phyloP scores from a whole-genome alignment of 1,140 invertebrate genomes.

The Dendroctonus valens region DNA sequence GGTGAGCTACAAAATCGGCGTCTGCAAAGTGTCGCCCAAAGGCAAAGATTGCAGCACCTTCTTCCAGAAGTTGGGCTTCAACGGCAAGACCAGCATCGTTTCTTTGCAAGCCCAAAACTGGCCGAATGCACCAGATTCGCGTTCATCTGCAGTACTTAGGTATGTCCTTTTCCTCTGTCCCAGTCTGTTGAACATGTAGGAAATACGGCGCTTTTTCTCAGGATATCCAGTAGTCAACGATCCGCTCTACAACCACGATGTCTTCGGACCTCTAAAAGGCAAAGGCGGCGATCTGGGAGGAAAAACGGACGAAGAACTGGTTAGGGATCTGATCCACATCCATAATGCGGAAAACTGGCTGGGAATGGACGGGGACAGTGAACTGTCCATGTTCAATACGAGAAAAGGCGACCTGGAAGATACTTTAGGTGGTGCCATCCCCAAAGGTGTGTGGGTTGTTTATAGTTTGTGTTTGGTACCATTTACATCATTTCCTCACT shows the following conservation, averaged over 20 bases:
- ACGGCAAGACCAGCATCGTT: constrained; percentile 89
- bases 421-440: constrained; percentile 43
- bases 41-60: constrained; percentile 89
- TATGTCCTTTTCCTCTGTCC: constrained; percentile 42
- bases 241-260: constrained; percentile 89
- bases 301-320: constrained; percentile 87
- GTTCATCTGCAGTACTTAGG: constrained; percentile 98
- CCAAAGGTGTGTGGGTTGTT: constrained; percentile 43
- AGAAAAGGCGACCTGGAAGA: constrained; percentile 66
- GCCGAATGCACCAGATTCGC: constrained; percentile 97
- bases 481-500: neutral
- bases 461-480: neutral
- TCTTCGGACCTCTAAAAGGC: constrained; percentile 89
- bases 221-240: constrained; percentile 97
- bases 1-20: constrained; percentile 92
- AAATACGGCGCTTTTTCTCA: constrained; percentile 46
- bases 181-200: too few species aligned
- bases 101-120: constrained; percentile 88
- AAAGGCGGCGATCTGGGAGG: constrained; percentile 89
- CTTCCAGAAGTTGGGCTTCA: constrained; percentile 85
- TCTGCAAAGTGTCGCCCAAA: constrained; percentile 86
- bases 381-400: constrained; percentile 73
- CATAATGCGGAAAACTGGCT: constrained; percentile 94
- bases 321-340: constrained; percentile 83
- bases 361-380: constrained; percentile 85